phyloP scores from a whole-genome alignment of 2,888 invertebrate species.

The Anticlea derivata region DNA sequence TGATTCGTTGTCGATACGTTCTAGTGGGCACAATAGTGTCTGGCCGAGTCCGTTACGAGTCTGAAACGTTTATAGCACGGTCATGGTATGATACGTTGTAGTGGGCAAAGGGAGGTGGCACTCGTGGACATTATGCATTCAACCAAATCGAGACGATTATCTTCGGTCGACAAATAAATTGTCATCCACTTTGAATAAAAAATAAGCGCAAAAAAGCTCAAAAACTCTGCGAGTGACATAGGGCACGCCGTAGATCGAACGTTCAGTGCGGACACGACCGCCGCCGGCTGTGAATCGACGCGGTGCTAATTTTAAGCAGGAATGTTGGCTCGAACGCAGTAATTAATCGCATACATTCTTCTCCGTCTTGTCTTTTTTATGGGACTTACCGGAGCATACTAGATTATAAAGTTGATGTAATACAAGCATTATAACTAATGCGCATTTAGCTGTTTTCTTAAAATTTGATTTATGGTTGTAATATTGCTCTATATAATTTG shows the following conservation, averaged over 20 bases:
- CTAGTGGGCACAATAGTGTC: no score
- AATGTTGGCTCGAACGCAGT: slow-evolving; percentile 68
- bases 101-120: no score
- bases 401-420: slow-evolving; percentile 35
- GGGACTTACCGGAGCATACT: slow-evolving; percentile 33
- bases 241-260: slow-evolving; percentile 1
- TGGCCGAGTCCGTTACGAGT: no score
- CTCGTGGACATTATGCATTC: no score
- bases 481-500: no score
- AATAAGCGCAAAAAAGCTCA: not conserved
- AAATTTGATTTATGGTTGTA: no score
- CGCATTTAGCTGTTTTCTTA: not conserved
- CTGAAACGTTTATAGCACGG: no score
- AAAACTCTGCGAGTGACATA: slow-evolving; percentile 8
- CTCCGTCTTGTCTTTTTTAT: slow-evolving; percentile 57
- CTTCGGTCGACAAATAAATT: no score
- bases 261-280: slow-evolving; percentile 6
- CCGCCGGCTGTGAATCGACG: slow-evolving; percentile 60
- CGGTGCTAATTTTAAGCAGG: slow-evolving; percentile 67
- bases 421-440: slow-evolving; percentile 34
- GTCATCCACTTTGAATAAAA: not conserved
- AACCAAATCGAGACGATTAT: not conserved
- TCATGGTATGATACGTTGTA: no score
- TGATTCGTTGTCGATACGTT: no score
- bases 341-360: slow-evolving; percentile 67